A percentile compares a stretch with the other conserved stretches of the same genome.
phyloP scores from a whole-genome alignment of 2,797 vertebrate genomes.

The Halcyon leucocephala region DNA sequence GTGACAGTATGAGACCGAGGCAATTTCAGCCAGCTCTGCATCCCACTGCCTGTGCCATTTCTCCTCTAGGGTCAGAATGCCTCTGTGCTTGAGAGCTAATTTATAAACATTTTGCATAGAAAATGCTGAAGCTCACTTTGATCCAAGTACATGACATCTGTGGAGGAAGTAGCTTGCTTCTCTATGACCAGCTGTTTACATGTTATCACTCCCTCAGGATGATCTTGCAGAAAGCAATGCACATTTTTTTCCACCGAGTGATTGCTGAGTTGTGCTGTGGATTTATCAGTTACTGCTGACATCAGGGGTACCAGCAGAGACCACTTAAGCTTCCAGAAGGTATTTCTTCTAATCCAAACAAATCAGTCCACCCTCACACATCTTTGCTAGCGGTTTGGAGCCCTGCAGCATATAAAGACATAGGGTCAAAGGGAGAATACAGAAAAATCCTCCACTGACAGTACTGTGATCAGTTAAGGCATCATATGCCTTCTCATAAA shows the following conservation, averaged over 20 bases:
- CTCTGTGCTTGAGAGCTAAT: neutral
- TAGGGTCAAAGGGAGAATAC: neutral
- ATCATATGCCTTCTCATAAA: neutral
- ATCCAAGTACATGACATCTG: neutral
- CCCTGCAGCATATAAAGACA: neutral
- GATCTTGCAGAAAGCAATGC: neutral
- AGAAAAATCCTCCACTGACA: neutral
- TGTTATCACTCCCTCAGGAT: neutral
- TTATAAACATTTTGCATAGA: neutral
- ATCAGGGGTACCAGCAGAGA: neutral
- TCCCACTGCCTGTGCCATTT: neutral
- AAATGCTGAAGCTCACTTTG: neutral
- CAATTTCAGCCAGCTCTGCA: neutral
- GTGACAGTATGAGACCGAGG: neutral
- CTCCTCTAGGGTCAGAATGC: neutral
- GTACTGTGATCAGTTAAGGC: neutral
- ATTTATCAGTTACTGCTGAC: neutral
- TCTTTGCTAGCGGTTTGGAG: neutral
- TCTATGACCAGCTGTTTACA: neutral
- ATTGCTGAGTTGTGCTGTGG: neutral
- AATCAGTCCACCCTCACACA: neutral
- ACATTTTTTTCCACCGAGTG: neutral
- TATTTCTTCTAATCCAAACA: neutral
- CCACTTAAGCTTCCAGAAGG: neutral
- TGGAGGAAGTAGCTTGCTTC: neutral